These are phyloP conservation scores for Leptatherina wallacei DNA, from an alignment of 2,797 vertebrate genomes.

Conservation along the genomic window DNA sequence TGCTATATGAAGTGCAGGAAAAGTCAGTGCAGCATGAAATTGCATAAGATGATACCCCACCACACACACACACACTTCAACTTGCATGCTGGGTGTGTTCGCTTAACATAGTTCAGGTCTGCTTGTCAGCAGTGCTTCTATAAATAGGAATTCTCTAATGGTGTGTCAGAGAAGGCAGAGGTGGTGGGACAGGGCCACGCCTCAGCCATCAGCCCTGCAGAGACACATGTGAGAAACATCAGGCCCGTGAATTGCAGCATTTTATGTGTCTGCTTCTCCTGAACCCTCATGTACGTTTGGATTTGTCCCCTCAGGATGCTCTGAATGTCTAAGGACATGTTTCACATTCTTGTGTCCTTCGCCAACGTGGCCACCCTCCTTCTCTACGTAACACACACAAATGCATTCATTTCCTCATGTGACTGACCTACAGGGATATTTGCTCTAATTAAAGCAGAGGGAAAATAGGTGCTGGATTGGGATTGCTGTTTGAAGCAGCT, in stretches of 20 bases:
- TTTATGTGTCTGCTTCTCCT: slow-evolving; percentile 39
- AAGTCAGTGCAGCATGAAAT: slow-evolving; percentile 35
- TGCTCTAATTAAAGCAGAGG: slow-evolving; percentile 57
- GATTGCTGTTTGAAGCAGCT: slow-evolving; percentile 36
- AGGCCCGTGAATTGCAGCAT: slow-evolving; percentile 27
- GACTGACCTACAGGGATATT: slow-evolving; percentile 55
- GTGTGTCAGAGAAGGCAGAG: slow-evolving; percentile 51
- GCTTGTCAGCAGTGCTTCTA: slow-evolving; percentile 59
- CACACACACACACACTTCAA: neutral
- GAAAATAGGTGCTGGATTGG: slow-evolving; percentile 35
- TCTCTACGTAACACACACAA: slow-evolving; percentile 7
- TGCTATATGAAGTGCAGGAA: slow-evolving; percentile 18
- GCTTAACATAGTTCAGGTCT: slow-evolving; percentile 41
- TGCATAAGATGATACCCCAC: slow-evolving; percentile 15
- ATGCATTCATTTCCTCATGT: slow-evolving; percentile 32
- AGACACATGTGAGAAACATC: slow-evolving; percentile 32
- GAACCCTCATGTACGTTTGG: slow-evolving; percentile 10
- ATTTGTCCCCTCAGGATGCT: slow-evolving; percentile 20
- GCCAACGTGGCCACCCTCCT: slow-evolving; percentile 23
- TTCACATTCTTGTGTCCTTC: slow-evolving; percentile 47
- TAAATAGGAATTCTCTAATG: slow-evolving; percentile 63
- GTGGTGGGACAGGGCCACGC: slow-evolving; percentile 53
- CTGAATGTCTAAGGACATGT: slow-evolving; percentile 51
- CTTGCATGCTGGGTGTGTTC: slow-evolving; percentile 22
- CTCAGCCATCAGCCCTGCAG: slow-evolving; percentile 21